A percentile compares a stretch with the other conserved stretches of the same genome.
Conservation (phyloP, 2,888 invertebrate species). For the Scrobipalpa atriplicella region DNA sequence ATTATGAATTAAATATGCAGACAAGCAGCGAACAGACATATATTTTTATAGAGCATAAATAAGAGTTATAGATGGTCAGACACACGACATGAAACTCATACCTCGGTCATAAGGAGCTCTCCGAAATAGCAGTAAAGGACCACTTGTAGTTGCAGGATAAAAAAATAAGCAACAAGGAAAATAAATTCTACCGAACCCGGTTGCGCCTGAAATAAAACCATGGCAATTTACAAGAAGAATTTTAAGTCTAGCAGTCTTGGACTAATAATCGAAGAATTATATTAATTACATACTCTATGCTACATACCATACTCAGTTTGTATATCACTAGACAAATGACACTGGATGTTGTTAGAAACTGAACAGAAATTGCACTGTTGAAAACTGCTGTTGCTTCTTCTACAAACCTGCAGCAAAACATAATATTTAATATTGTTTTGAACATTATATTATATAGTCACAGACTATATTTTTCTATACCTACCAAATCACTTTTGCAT, state of each 20-base stretch:
- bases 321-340: constrained; percentile 45
- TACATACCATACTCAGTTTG: constrained; percentile 44
- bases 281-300: constrained; percentile 38
- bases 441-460: too few relatives aligned
- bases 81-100: constrained; percentile 30
- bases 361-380: constrained; percentile 42
- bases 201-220: constrained; percentile 43
- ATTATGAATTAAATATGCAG: too few relatives aligned
- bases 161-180: constrained; percentile 37
- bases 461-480: constrained; percentile 22
- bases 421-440: background rate
- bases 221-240: background rate
- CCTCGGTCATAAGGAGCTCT: constrained; percentile 50
- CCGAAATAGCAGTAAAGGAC: constrained; percentile 55
- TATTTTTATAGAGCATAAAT: too few relatives aligned
- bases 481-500: constrained; percentile 51
- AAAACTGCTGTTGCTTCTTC: constrained; percentile 47
- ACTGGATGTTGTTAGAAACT: constrained; percentile 44
- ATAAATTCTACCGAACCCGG: constrained; percentile 41
- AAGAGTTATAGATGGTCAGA: too few relatives aligned
- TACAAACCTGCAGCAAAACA: constrained; percentile 50
- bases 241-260: background rate
- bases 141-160: constrained; percentile 42
- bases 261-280: background rate
- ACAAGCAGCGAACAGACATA: too few relatives aligned